A percentile compares a stretch with the other conserved stretches of the same genome.
Evolutionary conservation across 2,113 vertebrate genomes (phyloP).

Genomic region (Nanorana parkeri): DNA sequence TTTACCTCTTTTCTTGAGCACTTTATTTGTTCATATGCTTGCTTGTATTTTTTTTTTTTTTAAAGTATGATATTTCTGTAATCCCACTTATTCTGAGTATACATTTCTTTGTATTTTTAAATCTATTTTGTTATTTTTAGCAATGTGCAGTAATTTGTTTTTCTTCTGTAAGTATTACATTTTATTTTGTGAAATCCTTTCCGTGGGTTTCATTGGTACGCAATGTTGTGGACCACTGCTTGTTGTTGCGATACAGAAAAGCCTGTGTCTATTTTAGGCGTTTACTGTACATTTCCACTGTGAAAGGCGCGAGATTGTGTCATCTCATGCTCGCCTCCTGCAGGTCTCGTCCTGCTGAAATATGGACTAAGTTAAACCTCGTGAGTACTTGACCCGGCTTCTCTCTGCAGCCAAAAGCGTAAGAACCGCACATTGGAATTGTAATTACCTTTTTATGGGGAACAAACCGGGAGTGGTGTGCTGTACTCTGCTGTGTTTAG

Average conservation of each 20-base stretch:
- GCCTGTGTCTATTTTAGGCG: conserved; percentile 99
- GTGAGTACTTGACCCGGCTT: conserved; percentile 97
- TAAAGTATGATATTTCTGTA: background rate
- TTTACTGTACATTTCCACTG: conserved; percentile 99
- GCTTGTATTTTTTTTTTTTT: background rate
- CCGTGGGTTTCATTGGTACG: conserved; percentile 83
- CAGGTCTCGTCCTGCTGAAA: conserved; percentile 99
- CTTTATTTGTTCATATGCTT: no score
- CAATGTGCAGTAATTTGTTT: conserved; percentile 65
- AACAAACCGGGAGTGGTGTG: conserved; percentile 4
- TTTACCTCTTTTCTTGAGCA: no score
- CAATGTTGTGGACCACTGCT: conserved; percentile 91
- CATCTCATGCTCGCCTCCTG: conserved; percentile 98
- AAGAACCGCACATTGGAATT: conserved; percentile 81
- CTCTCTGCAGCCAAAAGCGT: conserved; percentile 83
- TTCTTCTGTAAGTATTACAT: conserved; percentile 61
- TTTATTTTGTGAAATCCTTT: conserved; percentile 69
- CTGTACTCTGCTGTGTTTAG: conserved; percentile 29
- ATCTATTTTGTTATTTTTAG: conserved; percentile 53
- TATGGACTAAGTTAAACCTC: conserved; percentile 99
- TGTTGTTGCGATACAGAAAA: conserved; percentile 99
- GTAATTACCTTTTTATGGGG: conserved; percentile 62
- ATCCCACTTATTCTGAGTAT: background rate
- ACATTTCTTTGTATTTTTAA: background rate
- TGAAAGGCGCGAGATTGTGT: conserved; percentile 98